Base-by-base conservation (phyloP, 2,888 invertebrate species). In the Lysandra coridon region DNA sequence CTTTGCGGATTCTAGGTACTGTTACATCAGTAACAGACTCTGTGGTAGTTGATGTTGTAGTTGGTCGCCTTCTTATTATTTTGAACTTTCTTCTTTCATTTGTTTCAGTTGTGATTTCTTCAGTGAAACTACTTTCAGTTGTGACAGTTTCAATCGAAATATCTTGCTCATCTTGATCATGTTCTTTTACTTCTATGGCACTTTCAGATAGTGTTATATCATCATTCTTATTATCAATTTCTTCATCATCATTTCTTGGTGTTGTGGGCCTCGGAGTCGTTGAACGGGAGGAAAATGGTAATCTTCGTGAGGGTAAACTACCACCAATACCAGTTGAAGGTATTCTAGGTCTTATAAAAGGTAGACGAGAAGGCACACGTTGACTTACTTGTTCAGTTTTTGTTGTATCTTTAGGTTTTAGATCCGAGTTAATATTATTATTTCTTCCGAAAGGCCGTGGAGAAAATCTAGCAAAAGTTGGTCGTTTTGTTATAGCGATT, bases 121-220 rank as follows among this genome's bases (percentile, higher is more conserved):
- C 89, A 7, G 87, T 83, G 79, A 87, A 81, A 23, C 83, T 83
- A 37, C 82, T 84, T 81, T 87, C 86, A 78, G 84, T 84, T 53
- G 86, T 86, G 30, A 83, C 81, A 53, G 84, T 91, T 81, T 91
- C 90, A 5, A 90, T 86, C 86, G 84, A 87, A 23, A 62, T 62
- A 69, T 83, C 81, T 79, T 83, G 87, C 53, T 81, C 80, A 17
- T 84, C 82, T 78, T 90, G 90, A 53, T 89, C 86, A n/a, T 94
- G 93, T 84, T 93, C 94, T 83, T 93, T 91, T 82, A 93, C 94
- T 85, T 89, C 93, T 80, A 94, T 92, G n/a, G 93, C 89, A 86
- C 91, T 93, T 86, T 95, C 95, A n/a, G 95, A 95, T 73, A 95
- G 85, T 79, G 88, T 87, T 81, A 95, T 94, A 81, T 93, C 94